Evolutionary conservation across 2,888 invertebrate species (phyloP), one percentile per base, ranked within the genome.

Genomic region (Apamea crenata): DNA sequence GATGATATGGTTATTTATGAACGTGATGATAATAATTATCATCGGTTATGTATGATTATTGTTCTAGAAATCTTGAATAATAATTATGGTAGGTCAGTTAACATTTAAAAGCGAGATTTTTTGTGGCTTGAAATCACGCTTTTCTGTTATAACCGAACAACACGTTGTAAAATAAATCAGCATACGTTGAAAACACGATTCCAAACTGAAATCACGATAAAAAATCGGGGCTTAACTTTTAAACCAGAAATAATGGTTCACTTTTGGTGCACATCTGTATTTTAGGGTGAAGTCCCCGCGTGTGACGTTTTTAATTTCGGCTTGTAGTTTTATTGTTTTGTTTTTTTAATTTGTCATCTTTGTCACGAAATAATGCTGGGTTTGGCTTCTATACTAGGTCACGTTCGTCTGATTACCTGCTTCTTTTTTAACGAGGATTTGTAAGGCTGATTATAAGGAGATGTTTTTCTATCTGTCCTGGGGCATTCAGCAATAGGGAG

Each of bases 231-330:
- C 36, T 32, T 21, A 83, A 68, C 18, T 67, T 82, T 80, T 36
- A 44, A 40, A 70, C 16, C 59, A 67, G 76, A 66, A 67, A 50
- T 82, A 56, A 75, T 82, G 36, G 47, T 81, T 80, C 70, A 74
- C 63, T 83, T 84, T 83, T 84, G 69, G 70, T 74, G 79, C 85
- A 82, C 77, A 59, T 66, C 73, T 69, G 67, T 83, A 85, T 85
- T 88, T 84, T 67, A 66, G 65, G 50, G 74, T 70, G 61, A 78
- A 80, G 63, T 53, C 65, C 12, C 18, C 14, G 21, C 56, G 71
- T 81, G 63, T 72, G 74, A 68, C 36, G 29, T 61, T 84, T 81
- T 77, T 68, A 75, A 80, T 77, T 80, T 47, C 16, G 12, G 53
- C 50, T 73, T 50, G 25, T 16, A 29, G 56, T 40, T 70, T 61